Percentiles rank a stretch among this genome's conserved stretches.
Evolutionary conservation across 2,113 vertebrate genomes (phyloP).

Genomic region (Sialia sialis): DNA sequence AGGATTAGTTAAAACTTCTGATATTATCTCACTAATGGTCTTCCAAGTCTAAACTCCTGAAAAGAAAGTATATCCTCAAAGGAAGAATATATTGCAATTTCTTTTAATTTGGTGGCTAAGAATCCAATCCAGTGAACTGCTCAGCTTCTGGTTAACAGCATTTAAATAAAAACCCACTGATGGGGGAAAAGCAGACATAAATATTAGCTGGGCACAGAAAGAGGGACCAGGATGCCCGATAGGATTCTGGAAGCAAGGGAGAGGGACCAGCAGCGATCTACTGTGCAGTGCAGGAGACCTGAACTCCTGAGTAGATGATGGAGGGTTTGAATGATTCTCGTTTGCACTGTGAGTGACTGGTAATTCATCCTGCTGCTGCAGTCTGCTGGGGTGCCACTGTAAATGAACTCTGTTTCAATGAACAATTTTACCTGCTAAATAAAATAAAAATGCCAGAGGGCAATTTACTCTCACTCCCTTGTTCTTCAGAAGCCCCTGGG

Average conservation of each 20-base stretch:
- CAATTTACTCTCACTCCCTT: slow-evolving; percentile 36
- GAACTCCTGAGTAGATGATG: not conserved
- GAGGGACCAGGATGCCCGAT: not conserved
- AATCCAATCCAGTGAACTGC: not conserved
- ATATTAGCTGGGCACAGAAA: not conserved
- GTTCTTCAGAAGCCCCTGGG: slow-evolving; percentile 13
- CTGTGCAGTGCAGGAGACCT: not conserved
- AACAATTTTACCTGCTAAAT: slow-evolving; percentile 47
- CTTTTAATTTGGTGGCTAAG: not conserved
- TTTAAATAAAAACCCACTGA: not conserved
- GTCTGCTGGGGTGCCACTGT: slow-evolving; percentile 15
- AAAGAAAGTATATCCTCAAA: slow-evolving; percentile 4
- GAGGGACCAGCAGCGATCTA: not conserved
- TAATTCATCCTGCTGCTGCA: slow-evolving; percentile 21
- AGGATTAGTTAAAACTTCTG: not conserved
- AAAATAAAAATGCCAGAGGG: slow-evolving; percentile 53
- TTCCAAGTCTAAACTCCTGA: not conserved
- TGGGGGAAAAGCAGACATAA: not conserved
- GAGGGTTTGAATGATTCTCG: not conserved
- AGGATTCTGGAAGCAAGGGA: not conserved
- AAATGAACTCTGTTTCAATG: slow-evolving; percentile 42
- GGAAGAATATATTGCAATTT: not conserved
- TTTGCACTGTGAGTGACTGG: not conserved
- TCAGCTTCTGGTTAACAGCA: slow-evolving; percentile 1
- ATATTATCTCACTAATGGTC: not conserved